Evolutionary conservation across 2,113 vertebrate species (phyloP), one percentile per base, ranked within the genome.

Genomic region (Promerops cafer): DNA sequence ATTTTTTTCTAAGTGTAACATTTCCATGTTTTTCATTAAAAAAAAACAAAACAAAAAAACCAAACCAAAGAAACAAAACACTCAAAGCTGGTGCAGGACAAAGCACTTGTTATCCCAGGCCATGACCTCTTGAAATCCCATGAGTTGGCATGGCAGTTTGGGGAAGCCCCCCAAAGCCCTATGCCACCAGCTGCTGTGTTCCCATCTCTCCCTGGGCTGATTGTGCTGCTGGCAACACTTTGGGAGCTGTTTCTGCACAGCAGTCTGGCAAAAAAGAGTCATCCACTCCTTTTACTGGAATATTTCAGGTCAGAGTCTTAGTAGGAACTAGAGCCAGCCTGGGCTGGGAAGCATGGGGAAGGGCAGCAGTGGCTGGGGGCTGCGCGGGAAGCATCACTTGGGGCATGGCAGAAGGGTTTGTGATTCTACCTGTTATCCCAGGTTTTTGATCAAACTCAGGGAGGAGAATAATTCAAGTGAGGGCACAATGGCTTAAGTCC

Each of bases 131-230:
- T 69, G 68, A 69, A 72, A 39, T 52, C 12, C 50, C 17, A 1
- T 0, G 1, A 23, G n/a, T 33, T 87, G 2, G 2, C 28, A 5
- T 2, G 8, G 44, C 52, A 42, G 22, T 28, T 9, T 70, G 49
- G 56, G 63, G 47, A 70, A 63, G 39, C 14, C 12, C 56, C 8
- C 12, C 45, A 16, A 28, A 16, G 54, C 20, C 19, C 22, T 0
- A 0, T 16, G 23, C 44, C 50, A n/a, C 3, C 0, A 0, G 6
- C 44, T 68, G 20, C 54, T 26, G 20, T 33, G 49, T 75, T 64
- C 35, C 19, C 1, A 1, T 30, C 50, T 60, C 59, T 69, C 68
- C 21, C 18, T 56, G 50, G 35, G 45, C 59, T 54, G 54, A 37
- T 5, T 37, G 35, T 69, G 56, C 37, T 35, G 40, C 64, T 82